A percentile compares a stretch with the other conserved stretches of the same genome.
Conservation (phyloP, 2,888 invertebrate species). For the Polyommatus iphigenia region DNA sequence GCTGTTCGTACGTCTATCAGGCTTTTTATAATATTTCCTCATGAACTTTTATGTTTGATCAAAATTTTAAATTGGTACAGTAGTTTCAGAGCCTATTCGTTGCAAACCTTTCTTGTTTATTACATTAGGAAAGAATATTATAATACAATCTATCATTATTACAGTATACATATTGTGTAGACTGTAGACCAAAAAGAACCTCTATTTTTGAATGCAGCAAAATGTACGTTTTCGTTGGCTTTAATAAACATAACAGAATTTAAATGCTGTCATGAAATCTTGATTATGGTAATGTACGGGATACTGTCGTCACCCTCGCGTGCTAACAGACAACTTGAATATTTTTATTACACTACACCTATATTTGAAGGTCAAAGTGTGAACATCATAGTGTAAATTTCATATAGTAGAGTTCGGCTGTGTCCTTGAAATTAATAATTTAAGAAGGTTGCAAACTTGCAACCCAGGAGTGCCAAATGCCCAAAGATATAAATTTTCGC, state of each 20-base stretch:
- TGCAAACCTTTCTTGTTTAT: too few species aligned
- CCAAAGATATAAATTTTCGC: too few species aligned
- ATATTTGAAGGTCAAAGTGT: background rate
- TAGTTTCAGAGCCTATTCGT: too few species aligned
- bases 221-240: background rate
- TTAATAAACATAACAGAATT: background rate
- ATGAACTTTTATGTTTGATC: too few species aligned
- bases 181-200: background rate
- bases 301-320: conserved; percentile 3
- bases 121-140: too few species aligned
- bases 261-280: background rate
- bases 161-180: too few species aligned
- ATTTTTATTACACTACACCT: conserved; percentile 6
- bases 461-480: too few species aligned
- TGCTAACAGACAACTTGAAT: conserved; percentile 11
- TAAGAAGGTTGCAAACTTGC: too few species aligned
- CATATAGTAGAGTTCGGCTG: background rate
- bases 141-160: too few species aligned
- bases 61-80: too few species aligned
- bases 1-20: too few species aligned
- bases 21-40: too few species aligned
- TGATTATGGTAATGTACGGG: conserved; percentile 1
- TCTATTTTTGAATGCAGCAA: background rate
- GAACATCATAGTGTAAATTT: background rate
- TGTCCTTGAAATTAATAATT: background rate